Evolutionary conservation across 1,140 invertebrate genomes (phyloP).

Genomic region (Pseudoatta argentina): DNA sequence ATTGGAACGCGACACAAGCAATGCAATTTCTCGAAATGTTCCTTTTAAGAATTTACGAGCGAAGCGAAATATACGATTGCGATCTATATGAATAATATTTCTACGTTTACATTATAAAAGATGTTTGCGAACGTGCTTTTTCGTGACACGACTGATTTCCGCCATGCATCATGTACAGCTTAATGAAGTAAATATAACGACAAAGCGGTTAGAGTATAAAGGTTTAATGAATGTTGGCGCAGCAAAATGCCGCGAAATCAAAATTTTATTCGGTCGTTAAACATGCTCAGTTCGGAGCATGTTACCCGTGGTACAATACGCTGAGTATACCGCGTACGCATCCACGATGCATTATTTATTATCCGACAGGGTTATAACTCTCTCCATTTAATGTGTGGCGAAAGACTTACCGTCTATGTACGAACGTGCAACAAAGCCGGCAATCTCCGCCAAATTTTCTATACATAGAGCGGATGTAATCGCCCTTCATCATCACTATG

Average conservation of each 20-base stretch:
- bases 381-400: conserved; percentile 39
- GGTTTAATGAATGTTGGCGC: conserved; percentile 29
- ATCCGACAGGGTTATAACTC: conserved; percentile 27
- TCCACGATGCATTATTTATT: conserved; percentile 47
- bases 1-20: neutral
- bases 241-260: conserved; percentile 54
- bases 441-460: conserved; percentile 19
- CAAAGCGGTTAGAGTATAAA: conserved; percentile 39
- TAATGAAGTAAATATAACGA: conserved; percentile 18
- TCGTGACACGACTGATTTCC: neutral
- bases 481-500: neutral
- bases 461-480: conserved; percentile 7
- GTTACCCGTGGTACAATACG: conserved; percentile 35
- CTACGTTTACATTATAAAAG: conserved; percentile 13
- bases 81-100: conserved; percentile 34
- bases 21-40: neutral
- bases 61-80: neutral
- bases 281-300: neutral
- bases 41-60: neutral
- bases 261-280: conserved; percentile 62
- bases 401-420: conserved; percentile 40
- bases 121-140: neutral
- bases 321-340: conserved; percentile 17
- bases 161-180: neutral
- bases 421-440: conserved; percentile 12